Conservation (phyloP, 2,113 vertebrate species). For the Piaya cayana region DNA sequence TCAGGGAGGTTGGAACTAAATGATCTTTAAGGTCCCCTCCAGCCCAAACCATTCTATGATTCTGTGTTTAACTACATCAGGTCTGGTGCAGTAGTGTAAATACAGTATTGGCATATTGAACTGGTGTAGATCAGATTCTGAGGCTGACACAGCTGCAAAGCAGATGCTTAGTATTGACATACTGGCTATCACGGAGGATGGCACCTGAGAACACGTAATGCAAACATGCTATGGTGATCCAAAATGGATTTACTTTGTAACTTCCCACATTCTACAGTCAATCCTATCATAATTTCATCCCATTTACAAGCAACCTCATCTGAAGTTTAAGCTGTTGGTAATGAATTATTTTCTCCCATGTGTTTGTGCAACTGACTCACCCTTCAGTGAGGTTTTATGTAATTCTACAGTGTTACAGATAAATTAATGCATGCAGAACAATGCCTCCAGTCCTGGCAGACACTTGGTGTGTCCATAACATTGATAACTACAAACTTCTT, state of each 20-base stretch:
- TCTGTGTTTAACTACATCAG: background rate
- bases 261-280: background rate
- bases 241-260: background rate
- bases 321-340: background rate
- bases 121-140: background rate
- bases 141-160: background rate
- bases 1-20: too few relatives aligned
- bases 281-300: background rate
- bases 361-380: background rate
- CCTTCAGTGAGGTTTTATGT: background rate
- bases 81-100: background rate
- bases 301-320: background rate
- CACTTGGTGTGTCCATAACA: rapidly evolving
- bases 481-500: background rate
- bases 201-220: background rate
- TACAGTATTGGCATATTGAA: background rate
- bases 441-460: background rate
- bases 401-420: background rate
- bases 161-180: background rate
- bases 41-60: too few relatives aligned
- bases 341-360: background rate
- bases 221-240: background rate
- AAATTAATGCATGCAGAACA: background rate
- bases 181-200: background rate
- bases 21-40: too few relatives aligned